Conservation (phyloP, 2,888 invertebrate genomes). For the Peribatodes rhomboidaria region DNA sequence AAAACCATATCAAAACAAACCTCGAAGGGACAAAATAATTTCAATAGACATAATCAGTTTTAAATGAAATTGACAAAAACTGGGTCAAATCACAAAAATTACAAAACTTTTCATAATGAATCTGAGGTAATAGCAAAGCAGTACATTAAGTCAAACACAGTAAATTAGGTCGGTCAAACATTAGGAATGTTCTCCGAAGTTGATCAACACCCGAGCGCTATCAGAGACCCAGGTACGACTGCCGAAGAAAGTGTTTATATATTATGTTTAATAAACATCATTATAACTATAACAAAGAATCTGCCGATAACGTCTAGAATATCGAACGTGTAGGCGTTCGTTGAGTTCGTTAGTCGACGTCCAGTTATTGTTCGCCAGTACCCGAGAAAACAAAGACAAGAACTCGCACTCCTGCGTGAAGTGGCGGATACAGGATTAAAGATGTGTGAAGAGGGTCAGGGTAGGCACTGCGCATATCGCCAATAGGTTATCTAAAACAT, state of each 20-base stretch:
- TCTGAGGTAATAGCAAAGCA: slow-evolving; percentile 51
- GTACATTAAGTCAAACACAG: slow-evolving; percentile 7
- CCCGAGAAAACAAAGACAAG: slow-evolving; percentile 27
- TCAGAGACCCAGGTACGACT: slow-evolving; percentile 54
- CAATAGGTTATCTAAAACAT: slow-evolving; percentile 77
- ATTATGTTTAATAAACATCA: slow-evolving; percentile 74
- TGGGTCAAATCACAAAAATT: slow-evolving; percentile 40
- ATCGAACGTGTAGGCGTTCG: slow-evolving; percentile 50
- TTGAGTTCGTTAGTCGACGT: slow-evolving; percentile 50
- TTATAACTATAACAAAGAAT: slow-evolving; percentile 65
- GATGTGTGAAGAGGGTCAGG: slow-evolving; percentile 64
- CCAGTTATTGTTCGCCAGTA: slow-evolving; percentile 39
- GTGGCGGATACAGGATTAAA: slow-evolving; percentile 58
- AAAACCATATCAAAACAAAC: slow-evolving; percentile 6
- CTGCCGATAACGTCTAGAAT: slow-evolving; percentile 67
- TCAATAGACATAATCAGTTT: slow-evolving; percentile 17
- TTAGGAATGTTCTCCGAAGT: slow-evolving; percentile 33
- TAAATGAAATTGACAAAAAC: slow-evolving; percentile 23
- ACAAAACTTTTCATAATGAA: slow-evolving; percentile 60
- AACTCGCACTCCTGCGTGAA: slow-evolving; percentile 48
- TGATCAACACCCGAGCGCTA: slow-evolving; percentile 35
- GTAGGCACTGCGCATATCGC: slow-evolving; percentile 59
- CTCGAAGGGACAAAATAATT: slow-evolving; percentile 2
- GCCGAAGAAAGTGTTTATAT: slow-evolving; percentile 63
- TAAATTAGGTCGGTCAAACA: slow-evolving; percentile 12